Evolutionary conservation across 2,797 vertebrate species (phyloP).

Genomic region (Melanogrammus aeglefinus): DNA sequence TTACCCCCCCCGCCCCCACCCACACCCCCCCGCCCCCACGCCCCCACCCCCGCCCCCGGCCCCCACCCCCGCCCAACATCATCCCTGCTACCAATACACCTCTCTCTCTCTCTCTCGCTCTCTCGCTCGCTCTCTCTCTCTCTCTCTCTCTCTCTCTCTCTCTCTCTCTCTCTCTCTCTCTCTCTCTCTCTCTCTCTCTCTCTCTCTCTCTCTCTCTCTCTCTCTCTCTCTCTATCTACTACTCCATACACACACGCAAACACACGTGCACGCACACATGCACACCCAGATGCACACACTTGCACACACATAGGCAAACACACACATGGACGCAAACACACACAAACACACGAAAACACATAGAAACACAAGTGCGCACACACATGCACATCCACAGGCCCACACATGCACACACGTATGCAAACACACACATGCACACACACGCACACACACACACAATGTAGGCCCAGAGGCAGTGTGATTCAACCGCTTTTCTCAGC

Average conservation of each 20-base stretch:
- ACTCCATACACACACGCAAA: not conserved
- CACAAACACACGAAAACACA: not conserved
- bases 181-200: not conserved
- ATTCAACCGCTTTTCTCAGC: slow-evolving; percentile 16
- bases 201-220: not conserved
- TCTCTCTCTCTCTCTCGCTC: not conserved
- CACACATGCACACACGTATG: not conserved
- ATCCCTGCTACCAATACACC: too few species aligned
- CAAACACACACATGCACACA: not conserved
- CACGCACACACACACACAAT: not conserved
- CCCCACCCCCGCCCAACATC: too few species aligned
- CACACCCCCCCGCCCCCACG: too few species aligned
- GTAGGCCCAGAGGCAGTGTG: slow-evolving; percentile 12
- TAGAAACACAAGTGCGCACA: not conserved
- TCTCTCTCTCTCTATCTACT: too few species aligned
- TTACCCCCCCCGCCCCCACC: not conserved
- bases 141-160: too few species aligned
- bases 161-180: not conserved
- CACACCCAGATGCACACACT: not conserved
- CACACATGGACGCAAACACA: too few species aligned
- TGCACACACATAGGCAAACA: too few species aligned
- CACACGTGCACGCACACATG: not conserved
- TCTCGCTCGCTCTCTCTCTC: not conserved
- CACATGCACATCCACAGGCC: not conserved
- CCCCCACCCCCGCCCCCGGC: too few species aligned